phyloP scores from a whole-genome alignment of 2,888 invertebrate species.

The Nomada flava region DNA sequence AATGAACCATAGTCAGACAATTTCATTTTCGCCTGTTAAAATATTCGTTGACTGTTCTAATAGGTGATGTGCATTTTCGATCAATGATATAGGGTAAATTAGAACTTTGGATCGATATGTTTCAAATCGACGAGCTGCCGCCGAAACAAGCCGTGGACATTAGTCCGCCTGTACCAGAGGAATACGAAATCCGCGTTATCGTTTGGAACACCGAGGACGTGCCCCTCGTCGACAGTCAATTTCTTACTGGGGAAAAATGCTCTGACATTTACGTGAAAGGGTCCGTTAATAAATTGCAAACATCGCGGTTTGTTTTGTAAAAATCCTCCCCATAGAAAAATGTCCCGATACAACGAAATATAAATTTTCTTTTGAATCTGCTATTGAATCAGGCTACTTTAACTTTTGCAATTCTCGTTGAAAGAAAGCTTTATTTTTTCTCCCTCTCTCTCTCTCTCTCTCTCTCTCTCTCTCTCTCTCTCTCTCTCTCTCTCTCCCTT shows the following conservation, averaged over 20 bases:
- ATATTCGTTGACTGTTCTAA: constrained; percentile 7
- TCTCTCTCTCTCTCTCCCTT: no score
- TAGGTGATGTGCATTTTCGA: background rate
- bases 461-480: no score
- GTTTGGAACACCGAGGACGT: constrained; percentile 89
- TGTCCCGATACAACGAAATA: no score
- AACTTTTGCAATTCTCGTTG: no score
- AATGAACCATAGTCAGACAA: background rate
- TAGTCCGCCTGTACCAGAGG: constrained; percentile 88
- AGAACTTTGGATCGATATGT: constrained; percentile 96
- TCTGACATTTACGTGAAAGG: constrained; percentile 91
- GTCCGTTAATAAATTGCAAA: constrained; percentile 82
- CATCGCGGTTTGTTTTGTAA: no score
- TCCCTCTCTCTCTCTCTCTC: no score
- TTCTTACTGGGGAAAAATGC: constrained; percentile 89
- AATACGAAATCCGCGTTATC: constrained; percentile 89
- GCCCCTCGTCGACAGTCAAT: constrained; percentile 88
- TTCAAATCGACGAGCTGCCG: constrained; percentile 88
- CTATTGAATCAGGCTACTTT: no score
- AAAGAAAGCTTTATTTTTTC: no score
- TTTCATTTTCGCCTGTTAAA: background rate
- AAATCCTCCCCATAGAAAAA: no score
- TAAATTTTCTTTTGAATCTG: no score
- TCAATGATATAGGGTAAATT: constrained; percentile 90
- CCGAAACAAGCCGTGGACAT: constrained; percentile 89